Evolutionary conservation across 1,140 invertebrate genomes (phyloP).

Genomic region (Pseudachorutes palmiensis): DNA sequence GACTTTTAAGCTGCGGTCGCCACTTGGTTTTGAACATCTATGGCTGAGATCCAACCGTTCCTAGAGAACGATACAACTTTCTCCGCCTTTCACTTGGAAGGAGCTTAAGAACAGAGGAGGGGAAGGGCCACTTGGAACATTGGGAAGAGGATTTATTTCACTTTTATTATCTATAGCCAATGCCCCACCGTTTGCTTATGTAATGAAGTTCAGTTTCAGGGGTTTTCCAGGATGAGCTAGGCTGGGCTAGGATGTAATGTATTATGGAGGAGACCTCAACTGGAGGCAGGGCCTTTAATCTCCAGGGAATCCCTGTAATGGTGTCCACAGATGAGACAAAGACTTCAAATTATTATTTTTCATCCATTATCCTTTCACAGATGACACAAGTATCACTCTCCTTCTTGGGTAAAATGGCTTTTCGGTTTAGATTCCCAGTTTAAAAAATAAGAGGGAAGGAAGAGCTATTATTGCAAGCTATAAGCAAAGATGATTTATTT

Average conservation of each 20-base stretch:
- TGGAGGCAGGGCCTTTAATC: not conserved
- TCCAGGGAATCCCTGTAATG: not conserved
- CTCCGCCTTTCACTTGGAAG: not conserved
- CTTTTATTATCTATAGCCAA: not conserved
- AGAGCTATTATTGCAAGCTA: no score
- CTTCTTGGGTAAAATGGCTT: no score
- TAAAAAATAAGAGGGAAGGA: no score
- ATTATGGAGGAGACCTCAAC: not conserved
- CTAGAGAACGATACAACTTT: no score
- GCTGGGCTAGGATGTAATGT: not conserved
- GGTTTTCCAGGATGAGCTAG: not conserved
- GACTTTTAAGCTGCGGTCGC: no score
- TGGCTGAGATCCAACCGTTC: no score
- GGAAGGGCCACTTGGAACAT: no score
- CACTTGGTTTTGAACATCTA: no score
- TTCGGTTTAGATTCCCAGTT: no score
- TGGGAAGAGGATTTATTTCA: not conserved
- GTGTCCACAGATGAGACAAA: not conserved
- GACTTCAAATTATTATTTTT: not conserved
- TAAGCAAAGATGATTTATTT: no score
- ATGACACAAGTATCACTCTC: no score
- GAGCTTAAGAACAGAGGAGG: not conserved
- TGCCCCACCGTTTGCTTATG: not conserved
- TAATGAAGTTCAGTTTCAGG: not conserved
- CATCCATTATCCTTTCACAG: no score